Base-by-base conservation (phyloP, 2,797 vertebrate species). In the Gymnothorax javanicus region DNA sequence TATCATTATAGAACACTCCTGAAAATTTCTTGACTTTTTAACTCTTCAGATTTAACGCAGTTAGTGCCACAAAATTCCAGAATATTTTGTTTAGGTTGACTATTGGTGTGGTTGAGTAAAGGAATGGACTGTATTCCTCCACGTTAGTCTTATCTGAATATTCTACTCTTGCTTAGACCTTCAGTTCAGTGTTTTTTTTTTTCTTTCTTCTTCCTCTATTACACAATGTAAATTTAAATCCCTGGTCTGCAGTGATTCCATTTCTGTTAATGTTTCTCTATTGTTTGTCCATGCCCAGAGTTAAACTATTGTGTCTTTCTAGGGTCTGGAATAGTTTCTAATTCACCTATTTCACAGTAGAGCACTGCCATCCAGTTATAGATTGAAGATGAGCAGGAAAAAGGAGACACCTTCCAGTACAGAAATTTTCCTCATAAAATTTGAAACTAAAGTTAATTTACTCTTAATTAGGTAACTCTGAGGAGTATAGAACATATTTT, bases 351-450 rank as follows among this genome's bases (percentile, higher is more conserved):
- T 83, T 84, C 6, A 58, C 13, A 25, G 25, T 7, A 33, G 81
- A 86, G 82, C 71, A 82, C 81, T n/a, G 52, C 82, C 54, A 52
- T n/a, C 50, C 77, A 81, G 54, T 15, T 54, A 71, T 62, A 83
- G 54, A 25, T 56, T 50, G 64, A 83, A 56, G 57, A 56, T 27
- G 83, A 60, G 86, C 13, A 7, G 81, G 52, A 57, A 52, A 33
- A 23, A 58, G 67, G 62, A 25, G 79, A 43, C 23, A 58, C 56
- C 25, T 12, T 54, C 73, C 64, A 82, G 33, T 71, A 75, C 43
- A 62, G 60, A 52, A 20, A 83, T 87, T 87, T 83, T 64, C 71
- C 81, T 71, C 50, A 73, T 25, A 57, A 64, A 64, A 86, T 57
- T 33, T 58, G 27, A 15, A 9, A 13, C 27, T 11, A 6, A 33